phyloP scores from a whole-genome alignment of 2,888 invertebrate species.

The Melieria omissa region DNA sequence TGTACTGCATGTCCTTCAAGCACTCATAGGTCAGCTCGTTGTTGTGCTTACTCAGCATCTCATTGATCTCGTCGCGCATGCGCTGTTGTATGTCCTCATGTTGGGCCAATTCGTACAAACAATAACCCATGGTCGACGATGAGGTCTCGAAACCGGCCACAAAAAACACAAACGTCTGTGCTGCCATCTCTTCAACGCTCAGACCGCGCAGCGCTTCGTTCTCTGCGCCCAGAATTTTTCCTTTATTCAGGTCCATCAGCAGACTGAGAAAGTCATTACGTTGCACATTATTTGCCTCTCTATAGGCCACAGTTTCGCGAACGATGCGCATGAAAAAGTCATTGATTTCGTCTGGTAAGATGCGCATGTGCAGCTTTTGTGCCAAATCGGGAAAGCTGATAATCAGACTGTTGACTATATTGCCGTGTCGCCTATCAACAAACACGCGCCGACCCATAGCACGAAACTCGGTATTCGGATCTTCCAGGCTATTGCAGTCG shows the following conservation, averaged over 20 bases:
- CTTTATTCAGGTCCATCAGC: slow-evolving; percentile 63
- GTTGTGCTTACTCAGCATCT: slow-evolving; percentile 58
- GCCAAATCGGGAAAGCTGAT: slow-evolving; percentile 36
- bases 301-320: slow-evolving; percentile 57
- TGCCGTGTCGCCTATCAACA: slow-evolving; percentile 42
- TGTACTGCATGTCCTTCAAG: slow-evolving; percentile 66
- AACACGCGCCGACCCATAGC: slow-evolving; percentile 49
- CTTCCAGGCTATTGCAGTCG: slow-evolving; percentile 61
- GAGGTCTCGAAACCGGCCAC: slow-evolving; percentile 71
- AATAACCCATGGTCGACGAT: slow-evolving; percentile 67
- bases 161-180: slow-evolving; percentile 70
- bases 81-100: slow-evolving; percentile 67
- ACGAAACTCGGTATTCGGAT: slow-evolving; percentile 60
- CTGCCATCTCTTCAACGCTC: slow-evolving; percentile 66
- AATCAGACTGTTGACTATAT: slow-evolving; percentile 29
- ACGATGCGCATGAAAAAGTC: slow-evolving; percentile 60
- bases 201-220: slow-evolving; percentile 38
- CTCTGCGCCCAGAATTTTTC: slow-evolving; percentile 15
- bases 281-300: slow-evolving; percentile 56
- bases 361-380: slow-evolving; percentile 38
- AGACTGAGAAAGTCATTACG: slow-evolving; percentile 67
- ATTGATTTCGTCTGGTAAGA: slow-evolving; percentile 37
- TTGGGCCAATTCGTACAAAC: slow-evolving; percentile 68
- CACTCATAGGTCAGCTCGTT: slow-evolving; percentile 64
- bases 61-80: slow-evolving; percentile 65